Conservation (phyloP, 1,140 invertebrate species). For the Drosophila mauritiana region DNA sequence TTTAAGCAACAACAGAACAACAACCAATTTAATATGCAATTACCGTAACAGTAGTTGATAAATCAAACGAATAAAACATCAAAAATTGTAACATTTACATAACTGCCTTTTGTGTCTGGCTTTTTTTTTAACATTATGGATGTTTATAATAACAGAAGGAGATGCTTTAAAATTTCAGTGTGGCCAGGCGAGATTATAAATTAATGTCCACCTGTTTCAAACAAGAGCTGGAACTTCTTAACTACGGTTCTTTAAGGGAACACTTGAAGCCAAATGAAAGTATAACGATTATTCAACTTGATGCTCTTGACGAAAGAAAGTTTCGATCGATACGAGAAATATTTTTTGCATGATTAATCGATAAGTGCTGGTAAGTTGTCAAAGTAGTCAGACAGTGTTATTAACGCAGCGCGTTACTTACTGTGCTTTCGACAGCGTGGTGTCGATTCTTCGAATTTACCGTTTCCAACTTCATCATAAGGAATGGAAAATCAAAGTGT, state of each 20-base stretch:
- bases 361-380: constrained; percentile 1
- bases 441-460: background rate
- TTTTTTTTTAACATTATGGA: constrained; percentile 1
- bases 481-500: background rate
- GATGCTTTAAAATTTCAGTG: no score
- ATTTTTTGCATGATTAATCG: background rate
- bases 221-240: no score
- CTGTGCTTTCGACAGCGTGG: no score
- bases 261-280: no score
- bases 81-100: constrained; percentile 71
- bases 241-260: no score
- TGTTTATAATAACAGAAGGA: no score
- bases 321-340: no score
- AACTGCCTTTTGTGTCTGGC: background rate
- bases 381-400: background rate
- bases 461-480: no score
- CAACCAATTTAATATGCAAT: constrained; percentile 82
- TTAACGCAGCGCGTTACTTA: background rate
- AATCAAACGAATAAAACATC: constrained; percentile 77
- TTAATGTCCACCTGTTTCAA: no score
- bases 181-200: no score
- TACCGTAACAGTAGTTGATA: constrained; percentile 81
- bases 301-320: no score
- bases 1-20: constrained; percentile 72
- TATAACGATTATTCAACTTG: no score